A percentile compares a stretch with the other conserved stretches of the same genome.
Conservation (phyloP, 2,113 vertebrate species). For the Ptychochromis oligacanthus region DNA sequence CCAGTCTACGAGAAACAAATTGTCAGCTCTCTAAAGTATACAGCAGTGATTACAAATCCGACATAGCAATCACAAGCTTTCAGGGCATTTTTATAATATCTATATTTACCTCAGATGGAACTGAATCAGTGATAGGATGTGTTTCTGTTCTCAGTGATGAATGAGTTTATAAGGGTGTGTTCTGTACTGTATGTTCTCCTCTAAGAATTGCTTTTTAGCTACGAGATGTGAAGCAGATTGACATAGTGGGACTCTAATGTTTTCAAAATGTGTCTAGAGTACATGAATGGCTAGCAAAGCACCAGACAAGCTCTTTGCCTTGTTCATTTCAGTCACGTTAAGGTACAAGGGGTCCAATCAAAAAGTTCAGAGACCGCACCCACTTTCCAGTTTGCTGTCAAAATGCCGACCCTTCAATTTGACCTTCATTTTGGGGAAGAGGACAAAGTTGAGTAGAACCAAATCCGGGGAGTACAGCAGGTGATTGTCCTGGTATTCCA, state of each 20-base stretch:
- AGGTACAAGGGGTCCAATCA: neutral
- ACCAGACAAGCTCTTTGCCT: neutral
- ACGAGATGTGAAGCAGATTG: neutral
- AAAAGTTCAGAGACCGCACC: neutral
- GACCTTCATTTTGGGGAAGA: neutral
- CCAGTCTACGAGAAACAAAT: neutral
- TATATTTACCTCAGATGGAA: constrained; percentile 4
- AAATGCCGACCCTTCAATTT: neutral
- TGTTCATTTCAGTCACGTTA: neutral
- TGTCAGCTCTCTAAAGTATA: neutral
- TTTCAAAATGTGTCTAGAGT: neutral
- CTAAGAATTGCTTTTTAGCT: neutral
- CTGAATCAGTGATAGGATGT: neutral
- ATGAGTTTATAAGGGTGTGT: neutral
- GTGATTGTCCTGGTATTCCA: neutral
- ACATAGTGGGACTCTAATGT: neutral
- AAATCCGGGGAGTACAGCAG: neutral
- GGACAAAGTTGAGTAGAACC: neutral
- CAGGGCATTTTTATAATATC: constrained; percentile 6
- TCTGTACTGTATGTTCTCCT: neutral
- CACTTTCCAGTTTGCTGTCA: neutral
- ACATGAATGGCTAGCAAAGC: neutral
- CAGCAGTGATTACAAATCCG: neutral
- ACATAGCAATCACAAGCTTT: neutral
- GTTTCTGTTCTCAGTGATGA: neutral